Percentiles rank a stretch among this genome's conserved stretches.
phyloP scores from a whole-genome alignment of 2,113 vertebrate genomes.

The Osmerus mordax region DNA sequence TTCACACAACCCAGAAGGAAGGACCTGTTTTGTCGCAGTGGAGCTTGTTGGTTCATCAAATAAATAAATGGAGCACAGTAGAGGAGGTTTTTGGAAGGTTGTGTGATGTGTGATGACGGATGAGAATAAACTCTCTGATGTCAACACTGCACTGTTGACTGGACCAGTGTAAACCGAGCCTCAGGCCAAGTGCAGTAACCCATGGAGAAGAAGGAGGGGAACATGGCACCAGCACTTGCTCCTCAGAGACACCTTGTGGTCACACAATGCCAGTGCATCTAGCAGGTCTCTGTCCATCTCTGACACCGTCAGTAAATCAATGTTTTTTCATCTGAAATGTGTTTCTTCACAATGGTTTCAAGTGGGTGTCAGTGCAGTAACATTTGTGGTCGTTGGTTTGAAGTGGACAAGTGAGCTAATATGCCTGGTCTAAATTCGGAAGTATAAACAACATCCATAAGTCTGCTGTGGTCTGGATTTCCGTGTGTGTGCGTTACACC shows the following conservation, averaged over 20 bases:
- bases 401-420: not conserved
- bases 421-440: not conserved
- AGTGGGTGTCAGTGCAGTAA: not conserved
- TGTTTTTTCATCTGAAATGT: no score
- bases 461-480: not conserved
- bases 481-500: not conserved
- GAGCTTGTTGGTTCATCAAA: not conserved
- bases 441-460: not conserved
- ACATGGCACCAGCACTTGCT: not conserved
- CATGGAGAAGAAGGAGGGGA: not conserved
- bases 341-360: not conserved
- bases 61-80: not conserved
- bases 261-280: not conserved
- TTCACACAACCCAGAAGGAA: no score
- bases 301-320: not conserved
- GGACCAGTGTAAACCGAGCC: no score
- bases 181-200: no score
- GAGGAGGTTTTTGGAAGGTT: not conserved
- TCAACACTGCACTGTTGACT: no score
- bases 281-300: not conserved
- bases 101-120: not conserved
- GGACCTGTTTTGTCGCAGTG: no score
- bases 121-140: no score
- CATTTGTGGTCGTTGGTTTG: no score
- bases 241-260: constrained; percentile 49